A percentile compares a stretch with the other conserved stretches of the same genome.
Conservation (phyloP, 1,140 invertebrate genomes). For the Druon quercuslanigerum region DNA sequence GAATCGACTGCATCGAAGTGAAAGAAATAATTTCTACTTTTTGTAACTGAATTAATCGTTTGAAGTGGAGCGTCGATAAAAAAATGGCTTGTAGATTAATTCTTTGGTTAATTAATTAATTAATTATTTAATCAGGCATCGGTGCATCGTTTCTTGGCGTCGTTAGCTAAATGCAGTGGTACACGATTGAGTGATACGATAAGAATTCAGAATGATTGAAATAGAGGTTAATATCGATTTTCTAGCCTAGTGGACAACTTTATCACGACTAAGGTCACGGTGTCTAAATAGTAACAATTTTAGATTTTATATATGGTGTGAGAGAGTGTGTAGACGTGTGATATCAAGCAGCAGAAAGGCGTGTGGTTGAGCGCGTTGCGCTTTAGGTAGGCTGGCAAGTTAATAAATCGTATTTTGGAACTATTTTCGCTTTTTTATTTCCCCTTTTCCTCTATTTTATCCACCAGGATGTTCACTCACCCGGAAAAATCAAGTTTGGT, state of each 20-base stretch:
- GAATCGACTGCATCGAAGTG: background rate
- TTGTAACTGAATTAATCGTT: background rate
- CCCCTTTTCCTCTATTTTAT: background rate
- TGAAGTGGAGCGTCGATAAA: background rate
- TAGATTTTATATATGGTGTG: conserved; percentile 65
- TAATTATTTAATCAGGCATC: conserved; percentile 5
- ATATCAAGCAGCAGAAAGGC: conserved; percentile 36
- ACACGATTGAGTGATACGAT: conserved; percentile 53
- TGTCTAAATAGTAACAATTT: conserved; percentile 66
- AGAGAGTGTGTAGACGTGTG: conserved; percentile 48
- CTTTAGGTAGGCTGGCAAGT: conserved; percentile 63
- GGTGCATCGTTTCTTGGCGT: conserved; percentile 37
- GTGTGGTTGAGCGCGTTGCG: conserved; percentile 52
- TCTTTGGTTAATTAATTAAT: background rate
- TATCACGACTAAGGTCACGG: conserved; percentile 62
- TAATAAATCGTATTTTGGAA: conserved; percentile 70
- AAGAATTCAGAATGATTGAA: conserved; percentile 58
- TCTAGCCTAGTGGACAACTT: conserved; percentile 58
- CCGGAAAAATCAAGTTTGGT: background rate
- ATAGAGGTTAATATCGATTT: conserved; percentile 57
- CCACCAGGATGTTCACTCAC: background rate
- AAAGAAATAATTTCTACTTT: background rate
- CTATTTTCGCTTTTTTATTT: conserved; percentile 43
- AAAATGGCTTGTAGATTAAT: conserved; percentile 2
- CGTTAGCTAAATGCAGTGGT: conserved; percentile 41